phyloP scores from a whole-genome alignment of 2,797 vertebrate genomes.

The Gastrophryne carolinensis region DNA sequence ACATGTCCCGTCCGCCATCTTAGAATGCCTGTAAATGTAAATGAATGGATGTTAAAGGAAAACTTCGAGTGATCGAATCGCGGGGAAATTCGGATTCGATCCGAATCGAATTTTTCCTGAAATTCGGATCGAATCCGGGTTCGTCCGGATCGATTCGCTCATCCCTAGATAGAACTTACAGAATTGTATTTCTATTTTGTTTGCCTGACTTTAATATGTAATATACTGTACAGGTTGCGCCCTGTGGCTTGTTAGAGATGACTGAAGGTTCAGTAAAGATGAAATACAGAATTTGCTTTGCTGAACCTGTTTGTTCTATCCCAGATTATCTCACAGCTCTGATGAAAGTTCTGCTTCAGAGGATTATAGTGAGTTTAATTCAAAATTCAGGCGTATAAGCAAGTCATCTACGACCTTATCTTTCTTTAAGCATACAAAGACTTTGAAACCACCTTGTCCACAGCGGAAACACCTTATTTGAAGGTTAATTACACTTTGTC shows the following conservation, averaged over 20 bases:
- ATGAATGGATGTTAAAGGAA: too few species aligned
- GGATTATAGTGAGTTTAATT: conserved; percentile 37
- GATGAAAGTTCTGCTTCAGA: conserved; percentile 42
- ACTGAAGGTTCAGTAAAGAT: background rate
- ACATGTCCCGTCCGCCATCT: too few species aligned
- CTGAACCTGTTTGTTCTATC: conserved; percentile 31
- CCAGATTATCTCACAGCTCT: conserved; percentile 45
- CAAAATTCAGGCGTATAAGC: conserved; percentile 1
- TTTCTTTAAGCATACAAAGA: conserved; percentile 10
- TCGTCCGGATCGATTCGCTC: too few species aligned
- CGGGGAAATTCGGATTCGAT: too few species aligned
- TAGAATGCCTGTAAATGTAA: too few species aligned
- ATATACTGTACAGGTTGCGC: background rate
- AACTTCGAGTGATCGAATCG: too few species aligned
- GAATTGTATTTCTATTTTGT: too few species aligned
- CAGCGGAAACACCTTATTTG: conserved; percentile 1
- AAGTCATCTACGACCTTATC: conserved; percentile 13
- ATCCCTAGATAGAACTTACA: too few species aligned
- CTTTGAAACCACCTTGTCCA: conserved; percentile 33
- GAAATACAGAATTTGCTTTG: background rate
- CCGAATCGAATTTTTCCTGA: too few species aligned
- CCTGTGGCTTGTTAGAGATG: background rate
- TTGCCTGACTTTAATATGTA: too few species aligned
- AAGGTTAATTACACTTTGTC: conserved; percentile 34
- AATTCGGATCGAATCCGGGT: too few species aligned